phyloP scores from a whole-genome alignment of 2,113 vertebrate species.

The Brachypodius melanocephalos region DNA sequence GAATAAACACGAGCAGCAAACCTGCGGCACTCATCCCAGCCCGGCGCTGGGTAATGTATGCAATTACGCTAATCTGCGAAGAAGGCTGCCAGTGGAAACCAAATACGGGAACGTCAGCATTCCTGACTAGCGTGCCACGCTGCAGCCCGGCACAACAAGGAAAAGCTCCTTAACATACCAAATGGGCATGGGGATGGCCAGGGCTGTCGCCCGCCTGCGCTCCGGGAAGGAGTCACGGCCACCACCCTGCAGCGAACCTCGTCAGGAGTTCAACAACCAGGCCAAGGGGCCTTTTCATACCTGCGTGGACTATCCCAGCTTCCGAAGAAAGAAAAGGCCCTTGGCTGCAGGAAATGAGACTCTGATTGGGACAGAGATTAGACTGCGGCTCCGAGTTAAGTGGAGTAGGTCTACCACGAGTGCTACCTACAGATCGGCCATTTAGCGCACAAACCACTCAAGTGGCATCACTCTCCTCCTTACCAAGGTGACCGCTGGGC shows the following conservation, averaged over 20 bases:
- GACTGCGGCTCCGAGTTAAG: background rate
- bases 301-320: fast-evolving
- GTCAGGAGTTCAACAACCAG: background rate
- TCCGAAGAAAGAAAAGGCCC: background rate
- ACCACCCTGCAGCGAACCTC: background rate
- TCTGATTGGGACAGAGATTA: background rate
- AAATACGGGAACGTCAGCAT: conserved; percentile 40
- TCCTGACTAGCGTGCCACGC: conserved; percentile 1
- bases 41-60: background rate
- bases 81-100: conserved; percentile 48
- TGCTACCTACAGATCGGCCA: background rate
- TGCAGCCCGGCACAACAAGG: background rate
- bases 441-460: background rate
- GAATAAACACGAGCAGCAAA: background rate
- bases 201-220: background rate
- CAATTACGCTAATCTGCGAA: conserved; percentile 7
- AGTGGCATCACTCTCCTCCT: background rate
- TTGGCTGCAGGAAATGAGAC: conserved; percentile 25
- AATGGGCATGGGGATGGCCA: background rate
- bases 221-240: background rate
- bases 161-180: background rate
- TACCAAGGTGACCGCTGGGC: background rate
- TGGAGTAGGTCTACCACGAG: background rate
- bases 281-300: background rate
- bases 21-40: background rate